phyloP scores from a whole-genome alignment of 2,797 vertebrate species.

The Eidolon dupreanum region DNA sequence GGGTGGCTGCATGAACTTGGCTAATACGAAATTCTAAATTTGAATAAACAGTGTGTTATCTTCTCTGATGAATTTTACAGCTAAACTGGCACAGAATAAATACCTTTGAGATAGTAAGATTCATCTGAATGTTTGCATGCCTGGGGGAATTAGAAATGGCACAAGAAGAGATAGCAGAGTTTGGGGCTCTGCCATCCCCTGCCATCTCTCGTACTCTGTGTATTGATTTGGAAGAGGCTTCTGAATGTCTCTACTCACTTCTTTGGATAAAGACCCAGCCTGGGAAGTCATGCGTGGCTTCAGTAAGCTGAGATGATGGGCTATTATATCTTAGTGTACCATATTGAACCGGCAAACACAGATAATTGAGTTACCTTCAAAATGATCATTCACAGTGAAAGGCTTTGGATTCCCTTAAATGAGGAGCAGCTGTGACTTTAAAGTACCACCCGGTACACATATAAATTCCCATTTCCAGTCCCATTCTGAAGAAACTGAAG shows the following conservation, averaged over 20 bases:
- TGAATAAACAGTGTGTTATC: slow-evolving; percentile 42
- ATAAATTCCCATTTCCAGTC: slow-evolving; percentile 39
- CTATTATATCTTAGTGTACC: slow-evolving; percentile 58
- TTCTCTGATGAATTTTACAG: neutral
- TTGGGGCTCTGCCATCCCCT: neutral
- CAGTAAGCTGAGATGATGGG: slow-evolving; percentile 58
- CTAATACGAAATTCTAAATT: slow-evolving; percentile 31
- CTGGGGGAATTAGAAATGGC: neutral
- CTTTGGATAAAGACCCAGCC: neutral
- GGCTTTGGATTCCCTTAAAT: slow-evolving; percentile 66
- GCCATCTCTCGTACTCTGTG: neutral
- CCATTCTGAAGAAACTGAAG: slow-evolving; percentile 39
- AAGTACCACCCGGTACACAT: slow-evolving; percentile 44
- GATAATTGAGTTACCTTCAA: slow-evolving; percentile 74
- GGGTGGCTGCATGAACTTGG: neutral
- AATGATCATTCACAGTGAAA: slow-evolving; percentile 59
- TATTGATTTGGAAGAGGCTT: slow-evolving; percentile 65
- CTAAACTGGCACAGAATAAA: slow-evolving; percentile 15
- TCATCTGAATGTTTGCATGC: slow-evolving; percentile 12
- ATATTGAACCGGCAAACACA: slow-evolving; percentile 62
- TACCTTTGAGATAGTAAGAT: neutral
- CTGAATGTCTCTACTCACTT: slow-evolving; percentile 34
- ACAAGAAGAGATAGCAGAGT: neutral
- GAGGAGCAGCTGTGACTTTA: slow-evolving; percentile 67
- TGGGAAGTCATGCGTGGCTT: slow-evolving; percentile 34